Conservation (phyloP, 1,140 invertebrate species). For the Cyclina sinensis region DNA sequence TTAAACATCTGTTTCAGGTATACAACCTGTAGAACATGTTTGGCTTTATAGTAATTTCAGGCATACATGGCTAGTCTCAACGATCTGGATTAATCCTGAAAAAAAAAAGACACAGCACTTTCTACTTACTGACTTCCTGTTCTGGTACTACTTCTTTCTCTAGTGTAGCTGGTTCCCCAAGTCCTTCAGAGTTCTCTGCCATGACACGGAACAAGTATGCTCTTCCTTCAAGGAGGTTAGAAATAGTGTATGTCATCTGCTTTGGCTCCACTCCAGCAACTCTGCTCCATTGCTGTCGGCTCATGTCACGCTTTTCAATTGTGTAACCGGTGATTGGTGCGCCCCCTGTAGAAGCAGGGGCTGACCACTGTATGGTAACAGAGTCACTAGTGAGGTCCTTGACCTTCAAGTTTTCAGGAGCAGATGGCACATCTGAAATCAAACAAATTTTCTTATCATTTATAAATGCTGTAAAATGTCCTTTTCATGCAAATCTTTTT, state of each 20-base stretch:
- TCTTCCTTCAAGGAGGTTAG: slow-evolving; percentile 94
- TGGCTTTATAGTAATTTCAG: no score
- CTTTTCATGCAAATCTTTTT: no score
- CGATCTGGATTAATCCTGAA: no score
- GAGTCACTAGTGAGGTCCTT: slow-evolving; percentile 82
- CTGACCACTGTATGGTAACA: slow-evolving; percentile 91
- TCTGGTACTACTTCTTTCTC: slow-evolving; percentile 87
- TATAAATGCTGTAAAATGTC: no score
- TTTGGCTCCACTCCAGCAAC: slow-evolving; percentile 76
- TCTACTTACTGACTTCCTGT: slow-evolving; percentile 79
- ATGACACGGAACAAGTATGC: slow-evolving; percentile 98
- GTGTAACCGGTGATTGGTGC: slow-evolving; percentile 96
- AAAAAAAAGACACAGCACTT: no score
- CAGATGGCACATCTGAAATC: slow-evolving; percentile 79
- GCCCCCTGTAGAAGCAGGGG: slow-evolving; percentile 98
- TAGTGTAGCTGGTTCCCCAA: slow-evolving; percentile 79
- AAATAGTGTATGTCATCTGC: slow-evolving; percentile 79
- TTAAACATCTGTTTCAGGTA: no score
- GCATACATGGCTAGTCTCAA: no score
- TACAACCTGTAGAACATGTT: no score
- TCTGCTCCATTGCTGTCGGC: slow-evolving; percentile 90
- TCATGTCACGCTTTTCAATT: slow-evolving; percentile 92
- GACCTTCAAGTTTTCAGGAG: slow-evolving; percentile 78
- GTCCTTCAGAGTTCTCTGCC: slow-evolving; percentile 97
- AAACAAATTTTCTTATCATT: no score